These are phyloP conservation scores for Phlogophora meticulosa DNA, from an alignment of 2,888 invertebrate species.

Conservation along the genomic window DNA sequence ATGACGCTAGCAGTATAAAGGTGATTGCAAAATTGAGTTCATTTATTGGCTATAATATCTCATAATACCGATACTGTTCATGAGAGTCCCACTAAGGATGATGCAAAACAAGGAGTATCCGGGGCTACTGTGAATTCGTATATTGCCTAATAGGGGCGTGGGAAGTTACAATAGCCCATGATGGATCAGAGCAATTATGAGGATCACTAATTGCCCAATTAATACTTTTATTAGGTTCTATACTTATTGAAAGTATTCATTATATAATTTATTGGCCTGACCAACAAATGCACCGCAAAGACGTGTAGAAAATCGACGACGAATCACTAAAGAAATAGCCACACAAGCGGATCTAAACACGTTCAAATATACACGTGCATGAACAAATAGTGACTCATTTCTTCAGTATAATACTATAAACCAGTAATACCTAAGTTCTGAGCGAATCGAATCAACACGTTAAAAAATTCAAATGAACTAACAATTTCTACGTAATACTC, in stretches of 20 bases:
- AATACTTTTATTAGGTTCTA: too few relatives aligned
- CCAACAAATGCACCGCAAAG: not conserved
- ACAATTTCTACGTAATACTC: constrained; percentile 44
- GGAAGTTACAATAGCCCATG: not conserved
- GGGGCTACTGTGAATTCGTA: constrained; percentile 2
- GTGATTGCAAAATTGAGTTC: not conserved
- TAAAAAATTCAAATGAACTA: constrained; percentile 52
- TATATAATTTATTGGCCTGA: too few relatives aligned
- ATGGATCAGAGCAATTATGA: too few relatives aligned
- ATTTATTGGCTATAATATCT: not conserved
- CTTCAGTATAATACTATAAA: constrained; percentile 20
- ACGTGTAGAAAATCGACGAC: not conserved
- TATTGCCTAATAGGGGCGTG: constrained; percentile 1
- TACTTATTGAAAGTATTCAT: too few relatives aligned
- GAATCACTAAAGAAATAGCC: constrained; percentile 11
- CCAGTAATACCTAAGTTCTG: constrained; percentile 19
- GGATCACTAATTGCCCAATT: too few relatives aligned
- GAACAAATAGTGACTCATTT: constrained; percentile 47
- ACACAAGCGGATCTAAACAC: constrained; percentile 30
- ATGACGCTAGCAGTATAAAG: not conserved
- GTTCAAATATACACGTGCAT: constrained; percentile 49
- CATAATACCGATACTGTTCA: not conserved
- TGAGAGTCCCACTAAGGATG: not conserved
- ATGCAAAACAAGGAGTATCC: constrained; percentile 3
- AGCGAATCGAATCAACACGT: constrained; percentile 44